Conservation (phyloP, 2,113 vertebrate genomes). For the Myocastor coypus region DNA sequence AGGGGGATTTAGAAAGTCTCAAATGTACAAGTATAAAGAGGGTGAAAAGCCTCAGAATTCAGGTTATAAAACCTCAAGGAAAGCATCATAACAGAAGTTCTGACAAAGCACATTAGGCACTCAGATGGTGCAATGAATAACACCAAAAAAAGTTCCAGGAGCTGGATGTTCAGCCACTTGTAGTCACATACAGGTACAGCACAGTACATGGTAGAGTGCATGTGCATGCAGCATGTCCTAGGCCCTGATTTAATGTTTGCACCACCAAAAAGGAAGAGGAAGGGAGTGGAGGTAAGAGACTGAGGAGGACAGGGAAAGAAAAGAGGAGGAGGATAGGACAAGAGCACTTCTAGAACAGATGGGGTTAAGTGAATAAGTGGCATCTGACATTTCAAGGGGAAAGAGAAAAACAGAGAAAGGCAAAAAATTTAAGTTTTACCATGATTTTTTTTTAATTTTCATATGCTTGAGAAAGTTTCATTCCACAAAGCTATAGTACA, state of each 20-base stretch:
- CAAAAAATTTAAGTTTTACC: neutral
- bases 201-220: no score
- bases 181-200: no score
- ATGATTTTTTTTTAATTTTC: neutral
- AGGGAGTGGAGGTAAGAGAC: no score
- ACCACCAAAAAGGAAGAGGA: neutral
- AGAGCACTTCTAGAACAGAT: neutral
- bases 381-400: conserved; percentile 29
- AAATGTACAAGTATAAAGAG: conserved; percentile 36
- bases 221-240: no score
- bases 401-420: conserved; percentile 34
- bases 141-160: neutral
- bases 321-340: neutral
- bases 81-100: conserved; percentile 48
- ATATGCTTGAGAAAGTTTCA: conserved; percentile 15
- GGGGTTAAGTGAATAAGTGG: neutral
- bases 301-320: neutral
- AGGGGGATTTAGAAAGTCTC: conserved; percentile 25
- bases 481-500: conserved; percentile 11
- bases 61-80: neutral
- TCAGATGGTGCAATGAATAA: neutral
- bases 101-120: conserved; percentile 19
- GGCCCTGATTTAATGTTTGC: neutral
- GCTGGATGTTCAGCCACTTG: no score
- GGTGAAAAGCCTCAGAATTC: neutral